Evolutionary conservation across 1,140 invertebrate genomes (phyloP).

Genomic region (Pseudomyrmex dendroicus): DNA sequence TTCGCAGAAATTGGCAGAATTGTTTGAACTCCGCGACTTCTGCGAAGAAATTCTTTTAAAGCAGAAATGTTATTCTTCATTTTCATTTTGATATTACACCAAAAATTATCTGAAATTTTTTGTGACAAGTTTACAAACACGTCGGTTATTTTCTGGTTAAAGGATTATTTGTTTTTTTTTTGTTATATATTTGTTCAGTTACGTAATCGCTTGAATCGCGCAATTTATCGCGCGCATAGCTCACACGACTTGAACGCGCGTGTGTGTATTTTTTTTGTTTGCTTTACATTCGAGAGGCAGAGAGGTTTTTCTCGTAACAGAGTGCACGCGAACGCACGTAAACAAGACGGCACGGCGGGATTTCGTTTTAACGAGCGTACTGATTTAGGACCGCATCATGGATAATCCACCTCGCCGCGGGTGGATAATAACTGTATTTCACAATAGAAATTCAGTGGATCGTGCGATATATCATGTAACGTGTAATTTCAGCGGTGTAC

Average conservation of each 20-base stretch:
- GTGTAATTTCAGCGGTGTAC: slow-evolving; percentile 34
- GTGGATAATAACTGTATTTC: slow-evolving; percentile 46
- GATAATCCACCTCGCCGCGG: slow-evolving; percentile 34
- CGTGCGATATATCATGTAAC: slow-evolving; percentile 44
- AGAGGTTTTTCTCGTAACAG: not conserved
- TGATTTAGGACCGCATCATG: slow-evolving; percentile 38
- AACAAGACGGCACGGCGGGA: slow-evolving; percentile 7
- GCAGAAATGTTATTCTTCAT: slow-evolving; percentile 1
- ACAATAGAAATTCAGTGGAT: slow-evolving; percentile 35
- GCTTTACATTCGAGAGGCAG: not conserved
- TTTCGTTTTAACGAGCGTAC: slow-evolving; percentile 21
- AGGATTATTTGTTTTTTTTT: no score
- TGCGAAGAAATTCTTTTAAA: not conserved
- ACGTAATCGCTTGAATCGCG: not conserved
- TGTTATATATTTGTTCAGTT: no score
- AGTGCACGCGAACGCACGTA: not conserved
- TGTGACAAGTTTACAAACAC: no score
- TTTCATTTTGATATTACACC: no score
- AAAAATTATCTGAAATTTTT: no score
- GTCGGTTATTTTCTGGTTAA: no score
- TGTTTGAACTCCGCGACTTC: not conserved
- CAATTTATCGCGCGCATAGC: no score
- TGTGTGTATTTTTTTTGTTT: not conserved
- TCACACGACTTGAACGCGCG: not conserved
- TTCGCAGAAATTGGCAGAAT: slow-evolving; percentile 40